Percentiles rank a stretch among this genome's conserved stretches.
Conservation (phyloP, 2,888 invertebrate genomes). For the Acanthoscelides obtectus region DNA sequence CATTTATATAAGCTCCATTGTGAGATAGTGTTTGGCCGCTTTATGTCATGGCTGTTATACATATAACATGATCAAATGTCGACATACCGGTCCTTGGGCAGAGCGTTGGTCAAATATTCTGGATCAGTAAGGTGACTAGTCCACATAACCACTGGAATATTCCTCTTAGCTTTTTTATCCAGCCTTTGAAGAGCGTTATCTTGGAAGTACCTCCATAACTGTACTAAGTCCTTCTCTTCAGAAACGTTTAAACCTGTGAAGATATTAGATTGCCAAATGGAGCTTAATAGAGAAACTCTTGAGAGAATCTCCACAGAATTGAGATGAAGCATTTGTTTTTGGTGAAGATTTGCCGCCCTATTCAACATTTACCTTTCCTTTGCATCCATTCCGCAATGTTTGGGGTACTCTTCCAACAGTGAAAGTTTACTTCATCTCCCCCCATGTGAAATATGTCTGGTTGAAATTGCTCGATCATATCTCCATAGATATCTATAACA, state of each 20-base stretch:
- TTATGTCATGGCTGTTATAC: no score
- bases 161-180: conserved; percentile 48
- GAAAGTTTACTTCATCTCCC: conserved; percentile 68
- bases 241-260: conserved; percentile 5
- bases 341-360: no score
- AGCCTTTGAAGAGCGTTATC: conserved; percentile 57
- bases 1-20: no score
- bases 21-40: no score
- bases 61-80: no score
- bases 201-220: conserved; percentile 75
- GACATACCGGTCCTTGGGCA: conserved; percentile 53
- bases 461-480: conserved; percentile 67
- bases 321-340: no score
- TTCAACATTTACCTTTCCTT: conserved; percentile 54
- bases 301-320: no score
- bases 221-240: conserved; percentile 54
- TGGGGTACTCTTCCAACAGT: conserved; percentile 73
- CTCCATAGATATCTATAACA: conserved; percentile 61
- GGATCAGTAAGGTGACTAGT: conserved; percentile 72
- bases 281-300: no score
- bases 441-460: conserved; percentile 86
- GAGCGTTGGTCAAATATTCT: conserved; percentile 58
- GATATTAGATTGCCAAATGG: background rate
- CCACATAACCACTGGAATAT: conserved; percentile 70
- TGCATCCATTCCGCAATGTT: conserved; percentile 66